phyloP scores from a whole-genome alignment of 1,140 invertebrate genomes.

The Anoplophora glabripennis region DNA sequence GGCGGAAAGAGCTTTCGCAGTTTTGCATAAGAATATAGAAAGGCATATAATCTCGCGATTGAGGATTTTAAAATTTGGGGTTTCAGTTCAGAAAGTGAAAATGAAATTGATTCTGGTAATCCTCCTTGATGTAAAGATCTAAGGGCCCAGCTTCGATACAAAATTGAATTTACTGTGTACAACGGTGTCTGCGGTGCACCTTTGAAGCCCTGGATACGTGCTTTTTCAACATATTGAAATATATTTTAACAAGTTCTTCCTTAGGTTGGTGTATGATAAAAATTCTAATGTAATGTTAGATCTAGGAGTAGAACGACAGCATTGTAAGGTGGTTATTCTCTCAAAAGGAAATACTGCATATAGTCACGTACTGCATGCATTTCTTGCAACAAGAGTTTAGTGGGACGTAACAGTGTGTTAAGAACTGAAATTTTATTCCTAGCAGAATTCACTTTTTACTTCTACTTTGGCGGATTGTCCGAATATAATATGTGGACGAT shows the following conservation, averaged over 20 bases:
- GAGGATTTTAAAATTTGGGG: slow-evolving; percentile 24
- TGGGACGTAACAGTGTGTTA: too few species aligned
- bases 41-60: slow-evolving; percentile 28
- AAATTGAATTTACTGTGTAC: slow-evolving; percentile 30
- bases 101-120: slow-evolving; percentile 34
- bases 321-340: too few species aligned
- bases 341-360: too few species aligned
- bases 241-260: slow-evolving; percentile 5
- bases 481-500: too few species aligned
- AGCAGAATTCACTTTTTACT: too few species aligned
- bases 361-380: too few species aligned
- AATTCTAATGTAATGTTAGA: too few species aligned
- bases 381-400: too few species aligned
- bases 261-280: too few species aligned
- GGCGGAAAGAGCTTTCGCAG: neutral
- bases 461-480: too few species aligned
- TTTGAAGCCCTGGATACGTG: slow-evolving; percentile 22
- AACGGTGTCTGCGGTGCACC: slow-evolving; percentile 17
- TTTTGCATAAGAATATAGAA: slow-evolving; percentile 25
- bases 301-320: too few species aligned
- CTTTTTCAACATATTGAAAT: slow-evolving; percentile 21
- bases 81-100: slow-evolving; percentile 32
- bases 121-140: slow-evolving; percentile 30
- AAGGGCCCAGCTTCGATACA: slow-evolving; percentile 29
- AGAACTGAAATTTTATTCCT: too few species aligned